Conservation (phyloP, 2,797 vertebrate genomes). For the Caiman crocodilus region DNA sequence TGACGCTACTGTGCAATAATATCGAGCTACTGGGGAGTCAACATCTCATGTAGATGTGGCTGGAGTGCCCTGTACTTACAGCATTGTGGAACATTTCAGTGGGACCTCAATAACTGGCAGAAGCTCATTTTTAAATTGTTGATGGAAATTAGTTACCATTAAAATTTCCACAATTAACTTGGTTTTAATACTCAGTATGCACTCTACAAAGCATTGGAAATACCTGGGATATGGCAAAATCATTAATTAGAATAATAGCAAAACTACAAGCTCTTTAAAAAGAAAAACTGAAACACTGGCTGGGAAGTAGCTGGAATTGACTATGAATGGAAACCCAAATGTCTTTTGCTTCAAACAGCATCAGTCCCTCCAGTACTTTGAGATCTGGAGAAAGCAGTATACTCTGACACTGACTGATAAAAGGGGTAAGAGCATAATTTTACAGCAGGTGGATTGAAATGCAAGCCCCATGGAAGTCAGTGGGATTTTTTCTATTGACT, state of each 20-base stretch:
- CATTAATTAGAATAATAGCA: conserved; percentile 25
- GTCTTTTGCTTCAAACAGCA: conserved; percentile 13
- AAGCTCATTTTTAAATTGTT: background rate
- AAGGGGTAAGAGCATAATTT: background rate
- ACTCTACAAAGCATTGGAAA: fast-evolving
- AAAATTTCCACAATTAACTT: background rate
- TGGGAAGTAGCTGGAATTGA: background rate
- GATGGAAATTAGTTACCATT: background rate
- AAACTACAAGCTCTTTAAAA: background rate
- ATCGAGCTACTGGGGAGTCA: too few species aligned
- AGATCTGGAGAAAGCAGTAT: too few species aligned
- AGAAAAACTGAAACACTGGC: background rate
- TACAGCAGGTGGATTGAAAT: background rate
- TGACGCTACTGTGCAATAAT: too few species aligned
- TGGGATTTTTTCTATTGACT: background rate
- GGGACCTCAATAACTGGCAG: background rate
- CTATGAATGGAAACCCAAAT: background rate
- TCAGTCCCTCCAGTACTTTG: background rate
- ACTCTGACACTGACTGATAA: background rate
- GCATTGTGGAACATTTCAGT: background rate
- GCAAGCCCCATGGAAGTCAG: background rate
- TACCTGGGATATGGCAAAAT: background rate
- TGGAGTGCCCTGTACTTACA: background rate
- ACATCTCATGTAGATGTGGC: too few species aligned
- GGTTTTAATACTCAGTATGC: fast-evolving